These are phyloP conservation scores for Octodonta nipae DNA, from an alignment of 2,888 invertebrate species.

Conservation along the genomic window DNA sequence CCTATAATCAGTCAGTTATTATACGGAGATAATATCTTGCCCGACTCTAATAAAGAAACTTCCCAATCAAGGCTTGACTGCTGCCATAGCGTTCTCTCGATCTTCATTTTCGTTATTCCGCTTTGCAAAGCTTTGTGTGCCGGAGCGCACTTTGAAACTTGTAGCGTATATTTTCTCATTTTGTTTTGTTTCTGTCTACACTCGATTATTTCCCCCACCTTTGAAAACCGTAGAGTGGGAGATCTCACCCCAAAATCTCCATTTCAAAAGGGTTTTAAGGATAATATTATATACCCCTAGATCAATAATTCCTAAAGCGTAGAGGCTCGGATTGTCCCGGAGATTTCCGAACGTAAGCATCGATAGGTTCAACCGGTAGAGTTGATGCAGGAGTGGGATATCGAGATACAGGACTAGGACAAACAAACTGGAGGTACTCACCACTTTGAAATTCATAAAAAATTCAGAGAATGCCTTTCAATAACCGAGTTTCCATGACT, in stretches of 20 bases:
- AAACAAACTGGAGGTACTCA: too few relatives aligned
- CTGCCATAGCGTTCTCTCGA: too few relatives aligned
- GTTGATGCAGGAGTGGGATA: too few relatives aligned
- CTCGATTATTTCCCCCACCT: constrained; percentile 24
- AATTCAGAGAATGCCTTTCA: too few relatives aligned
- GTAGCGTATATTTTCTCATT: constrained; percentile 23
- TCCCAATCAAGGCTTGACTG: too few relatives aligned
- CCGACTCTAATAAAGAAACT: too few relatives aligned
- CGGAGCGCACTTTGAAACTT: constrained; percentile 8
- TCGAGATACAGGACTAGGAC: too few relatives aligned
- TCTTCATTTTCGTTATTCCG: too few relatives aligned
- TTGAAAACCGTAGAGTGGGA: constrained; percentile 14
- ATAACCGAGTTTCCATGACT: too few relatives aligned
- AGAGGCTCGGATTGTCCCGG: constrained; percentile 16
- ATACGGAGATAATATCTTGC: too few relatives aligned
- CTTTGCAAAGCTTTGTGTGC: constrained; percentile 9
- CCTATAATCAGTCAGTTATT: too few relatives aligned
- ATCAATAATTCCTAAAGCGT: constrained; percentile 15
- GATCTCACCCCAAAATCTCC: constrained; percentile 29
- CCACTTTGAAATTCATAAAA: too few relatives aligned
- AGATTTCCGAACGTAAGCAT: constrained; percentile 9
- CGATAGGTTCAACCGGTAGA: constrained; percentile 10
- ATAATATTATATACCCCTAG: constrained; percentile 28
- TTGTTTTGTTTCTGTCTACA: constrained; percentile 28
- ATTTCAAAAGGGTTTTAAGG: constrained; percentile 32